Evolutionary conservation across 2,888 invertebrate species (phyloP), one percentile per base, ranked within the genome.

Genomic region (Polylopha cassiicola): DNA sequence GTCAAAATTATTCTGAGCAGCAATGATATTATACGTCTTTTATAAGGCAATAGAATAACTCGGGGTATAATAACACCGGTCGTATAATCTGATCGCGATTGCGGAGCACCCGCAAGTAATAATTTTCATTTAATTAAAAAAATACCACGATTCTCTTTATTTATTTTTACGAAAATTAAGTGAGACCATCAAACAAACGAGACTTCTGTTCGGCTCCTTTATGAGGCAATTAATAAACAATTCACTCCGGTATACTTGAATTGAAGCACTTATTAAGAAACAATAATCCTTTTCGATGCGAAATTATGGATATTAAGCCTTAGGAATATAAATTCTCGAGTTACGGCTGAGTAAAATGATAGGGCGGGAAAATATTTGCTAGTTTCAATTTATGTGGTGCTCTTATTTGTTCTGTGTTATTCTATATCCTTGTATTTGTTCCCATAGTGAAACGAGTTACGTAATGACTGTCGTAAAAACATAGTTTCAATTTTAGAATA

Each of bases 181-280:
- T 17, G 5, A 29, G 23, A 23, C 22, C 22, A 29, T 30, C 18
- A 29, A 37, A 50, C 52, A 46, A 46, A 43, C 44, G 37, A 52
- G 50, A 48, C 46, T 47, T 52, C 46, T 52, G 42, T 51, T 45
- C 30, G 39, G 45, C 34, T 43, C 37, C 45, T 69, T 71, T 65
- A 70, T 51, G 55, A 58, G 43, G 53, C 56, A 62, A 65, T 75
- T 67, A 68, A 66, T 65, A 65, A 66, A 67, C 61, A 65, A 66
- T 71, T 65, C 50, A 58, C 49, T 64, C 60, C 54, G 61, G 50
- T 53, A 50, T 44, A 57, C 47, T 58, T 57, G 47, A 61, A 64
- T 64, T 71, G 62, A 66, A 64, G 53, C 47, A 63, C 55, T 55
- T 60, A 67, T 67, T 65, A 61, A 47, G 48, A 59, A 63, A 69